Base-by-base conservation (phyloP, 2,113 vertebrate genomes). In the Tupaia tana region DNA sequence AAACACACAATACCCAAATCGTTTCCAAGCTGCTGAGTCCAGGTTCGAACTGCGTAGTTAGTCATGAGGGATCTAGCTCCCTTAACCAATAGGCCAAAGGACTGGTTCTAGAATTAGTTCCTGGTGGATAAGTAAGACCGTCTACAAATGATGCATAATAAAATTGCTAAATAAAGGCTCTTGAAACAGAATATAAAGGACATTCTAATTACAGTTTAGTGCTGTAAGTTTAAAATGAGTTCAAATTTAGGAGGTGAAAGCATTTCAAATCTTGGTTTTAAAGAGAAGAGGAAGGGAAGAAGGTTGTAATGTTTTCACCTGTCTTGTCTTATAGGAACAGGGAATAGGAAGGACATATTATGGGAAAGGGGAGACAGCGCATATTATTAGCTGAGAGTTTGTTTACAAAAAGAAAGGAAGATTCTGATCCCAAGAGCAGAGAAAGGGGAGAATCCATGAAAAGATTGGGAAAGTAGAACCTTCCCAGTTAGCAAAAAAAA, bases 371-470 rank as follows among this genome's bases (percentile, higher is more conserved):
- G 18, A 78, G 10, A 19, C 19, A 73, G 25, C 9, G 7, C 6
- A 74, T 52, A 85, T 77, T 84, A 75, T 1, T 87, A 67, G 25
- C 69, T 93, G 19, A 31, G 67, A n/a, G 69, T 77, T 87, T 67
- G 16, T 58, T 84, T 61, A 90, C 1, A 85, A 85, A 91, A 73
- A 91, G n/a, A 27, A 92, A 86, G 73, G 66, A 19, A 79, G 31
- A 7, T 20, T 73, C 7, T 64, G 81, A 75, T 80, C 7, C 61
- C 16, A 52, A 79, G 52, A 56, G 16, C 31, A 89, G 58, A 89
- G 69, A 73, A 78, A 59, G 25, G 9, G n/a, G 52, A 88, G 22
- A 75, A n/a, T 69, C 59, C 67, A 56, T 9, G 54, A 25, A 22
- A 78, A 15, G 29, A 58, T 29, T 9, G 1, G 14, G 71, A 86